A percentile compares a stretch with the other conserved stretches of the same genome.
Evolutionary conservation across 2,888 invertebrate genomes (phyloP).

Genomic region (Zaprionus bogoriensis): DNA sequence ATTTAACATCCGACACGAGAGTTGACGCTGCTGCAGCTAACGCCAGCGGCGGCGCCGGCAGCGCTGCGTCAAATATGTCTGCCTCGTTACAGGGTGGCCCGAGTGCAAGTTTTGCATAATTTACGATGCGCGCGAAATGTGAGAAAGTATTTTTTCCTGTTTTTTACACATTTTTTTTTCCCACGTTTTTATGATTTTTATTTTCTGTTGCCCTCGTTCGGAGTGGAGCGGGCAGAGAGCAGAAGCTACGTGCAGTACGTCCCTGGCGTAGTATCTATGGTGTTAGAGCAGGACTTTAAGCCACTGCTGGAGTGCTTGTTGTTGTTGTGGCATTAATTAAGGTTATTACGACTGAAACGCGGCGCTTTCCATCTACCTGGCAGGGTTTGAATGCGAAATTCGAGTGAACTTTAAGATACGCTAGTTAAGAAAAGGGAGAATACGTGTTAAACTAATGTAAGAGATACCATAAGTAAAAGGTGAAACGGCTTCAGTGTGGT

Average conservation of each 20-base stretch:
- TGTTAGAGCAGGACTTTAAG: constrained; percentile 13
- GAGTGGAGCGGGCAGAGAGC: constrained; percentile 1
- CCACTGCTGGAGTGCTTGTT: constrained; percentile 6
- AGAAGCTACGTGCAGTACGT: too few relatives aligned
- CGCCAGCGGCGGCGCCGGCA: constrained; percentile 16
- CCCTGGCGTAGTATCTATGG: not conserved
- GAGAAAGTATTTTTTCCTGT: too few relatives aligned
- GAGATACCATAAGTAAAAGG: too few relatives aligned
- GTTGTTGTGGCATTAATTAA: constrained; percentile 39
- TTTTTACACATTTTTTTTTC: constrained; percentile 19
- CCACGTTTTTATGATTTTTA: constrained; percentile 1
- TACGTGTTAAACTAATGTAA: too few relatives aligned
- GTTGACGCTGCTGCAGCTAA: constrained; percentile 16
- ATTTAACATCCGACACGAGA: constrained; percentile 62
- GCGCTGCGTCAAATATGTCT: constrained; percentile 37
- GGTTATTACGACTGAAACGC: constrained; percentile 37
- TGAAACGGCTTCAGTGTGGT: too few relatives aligned
- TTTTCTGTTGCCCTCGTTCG: constrained; percentile 17
- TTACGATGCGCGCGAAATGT: constrained; percentile 53
- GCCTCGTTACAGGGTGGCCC: constrained; percentile 49
- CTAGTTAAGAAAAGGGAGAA: too few relatives aligned
- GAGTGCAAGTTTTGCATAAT: constrained; percentile 68
- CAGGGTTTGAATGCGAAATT: too few relatives aligned
- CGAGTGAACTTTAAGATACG: too few relatives aligned
- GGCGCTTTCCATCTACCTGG: constrained; percentile 10